Base-by-base conservation (phyloP, 2,797 vertebrate species). In the Microctenopoma lineatum region DNA sequence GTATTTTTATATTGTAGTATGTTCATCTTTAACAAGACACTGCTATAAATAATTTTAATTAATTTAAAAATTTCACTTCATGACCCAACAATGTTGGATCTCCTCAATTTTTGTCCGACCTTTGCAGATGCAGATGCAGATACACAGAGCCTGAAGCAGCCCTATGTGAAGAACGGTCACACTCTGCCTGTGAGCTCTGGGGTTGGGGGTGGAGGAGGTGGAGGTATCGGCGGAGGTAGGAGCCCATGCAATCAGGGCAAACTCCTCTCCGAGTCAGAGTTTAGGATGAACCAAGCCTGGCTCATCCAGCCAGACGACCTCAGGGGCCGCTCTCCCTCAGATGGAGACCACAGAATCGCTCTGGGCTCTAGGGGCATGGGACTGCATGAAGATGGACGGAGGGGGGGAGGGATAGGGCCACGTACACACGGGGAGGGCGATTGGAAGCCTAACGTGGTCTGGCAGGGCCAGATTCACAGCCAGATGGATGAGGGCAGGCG, bases 101-200 rank as follows among this genome's bases (percentile, higher is more conserved):
- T 44, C 27, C 8, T 54, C 6, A 27, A n/a, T 45, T 34, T 75
- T 62, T 64, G 0, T 69, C 1, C 12, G 21, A 53, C 45, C 15
- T 25, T 78, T 73, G 59, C 79, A 96, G 96, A 93, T 77, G 72
- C 71, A 65, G 95, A 96, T n/a, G 71, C 66, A 60, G 95, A 96
- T 16, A 32, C 87, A 7, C 95, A 93, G 41, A 95, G 93, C 75
- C 60, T 89, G 76, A 95, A 92, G 87, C 93, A 92, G 0, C 67
- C 89, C 2, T 87, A 93, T 0, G 89, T 97, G 81, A 98, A 98
- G 90, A 99, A 99, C 10, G 97, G 97, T 68, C 97, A 98, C 79
- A 98, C 96, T 0, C 77, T 95, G 38, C 96, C 96, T 2, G 66
- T 98, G 0, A 93, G 93, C 4, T 73, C 75, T 0, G 87, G 85